Percentiles rank a stretch among this genome's conserved stretches.
Conservation (phyloP, 2,113 vertebrate species). For the Channa argus region DNA sequence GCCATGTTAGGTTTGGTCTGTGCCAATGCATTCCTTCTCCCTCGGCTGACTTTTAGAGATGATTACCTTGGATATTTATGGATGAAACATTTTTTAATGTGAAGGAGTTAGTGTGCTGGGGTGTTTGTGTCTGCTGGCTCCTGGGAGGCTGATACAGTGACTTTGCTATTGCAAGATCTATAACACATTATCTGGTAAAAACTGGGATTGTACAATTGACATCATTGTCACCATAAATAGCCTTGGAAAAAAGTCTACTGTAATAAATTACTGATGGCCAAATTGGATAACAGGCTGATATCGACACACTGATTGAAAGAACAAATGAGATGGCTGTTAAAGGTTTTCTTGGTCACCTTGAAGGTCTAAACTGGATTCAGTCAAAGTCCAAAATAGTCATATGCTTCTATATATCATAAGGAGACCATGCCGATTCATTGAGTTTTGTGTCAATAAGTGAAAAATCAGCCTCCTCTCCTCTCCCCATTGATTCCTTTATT, state of each 20-base stretch:
- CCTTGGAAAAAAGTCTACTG: not conserved
- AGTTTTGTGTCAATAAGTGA: slow-evolving; percentile 45
- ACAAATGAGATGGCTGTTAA: slow-evolving; percentile 35
- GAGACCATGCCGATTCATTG: slow-evolving; percentile 48
- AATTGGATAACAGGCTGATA: slow-evolving; percentile 48
- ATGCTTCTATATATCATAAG: slow-evolving; percentile 52
- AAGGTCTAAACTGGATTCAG: slow-evolving; percentile 24
- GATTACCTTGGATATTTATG: slow-evolving; percentile 94
- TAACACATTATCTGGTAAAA: slow-evolving; percentile 59
- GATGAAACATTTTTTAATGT: slow-evolving; percentile 87
- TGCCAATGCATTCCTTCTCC: slow-evolving; percentile 83
- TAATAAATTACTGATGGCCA: slow-evolving; percentile 20
- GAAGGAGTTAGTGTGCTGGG: slow-evolving; percentile 62
- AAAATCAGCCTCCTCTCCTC: slow-evolving; percentile 40
- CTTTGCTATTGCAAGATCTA: slow-evolving; percentile 42
- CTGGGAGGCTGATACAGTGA: slow-evolving; percentile 22
- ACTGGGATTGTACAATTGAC: slow-evolving; percentile 65
- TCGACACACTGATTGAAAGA: slow-evolving; percentile 39
- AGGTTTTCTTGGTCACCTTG: slow-evolving; percentile 63
- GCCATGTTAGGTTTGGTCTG: slow-evolving; percentile 87
- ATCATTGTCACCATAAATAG: slow-evolving; percentile 40
- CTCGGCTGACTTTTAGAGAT: slow-evolving; percentile 92
- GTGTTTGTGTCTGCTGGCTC: slow-evolving; percentile 51
- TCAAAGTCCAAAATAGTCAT: slow-evolving; percentile 43
- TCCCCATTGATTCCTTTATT: slow-evolving; percentile 39